phyloP scores from a whole-genome alignment of 2,113 vertebrate genomes.

The Pseudorasbora parva region DNA sequence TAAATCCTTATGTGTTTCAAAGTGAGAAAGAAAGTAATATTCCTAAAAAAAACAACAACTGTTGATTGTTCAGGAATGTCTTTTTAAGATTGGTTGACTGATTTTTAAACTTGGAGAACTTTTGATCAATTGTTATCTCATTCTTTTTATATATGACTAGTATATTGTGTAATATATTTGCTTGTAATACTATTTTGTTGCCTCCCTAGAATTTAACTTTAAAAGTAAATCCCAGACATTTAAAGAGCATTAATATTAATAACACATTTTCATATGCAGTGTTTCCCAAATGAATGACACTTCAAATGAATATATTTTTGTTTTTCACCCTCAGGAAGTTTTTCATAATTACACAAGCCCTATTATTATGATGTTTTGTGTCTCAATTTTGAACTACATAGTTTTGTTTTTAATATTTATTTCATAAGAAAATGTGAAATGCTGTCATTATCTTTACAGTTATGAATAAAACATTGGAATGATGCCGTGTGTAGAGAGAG shows the following conservation, averaged over 20 bases:
- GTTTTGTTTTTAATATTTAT: conserved; percentile 49
- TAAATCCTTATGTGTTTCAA: not conserved
- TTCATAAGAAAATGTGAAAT: conserved; percentile 36
- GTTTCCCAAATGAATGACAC: not conserved
- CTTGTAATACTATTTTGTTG: conserved; percentile 23
- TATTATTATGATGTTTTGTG: not conserved
- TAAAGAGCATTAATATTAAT: not conserved
- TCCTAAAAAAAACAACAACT: no score
- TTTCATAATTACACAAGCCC: conserved; percentile 41
- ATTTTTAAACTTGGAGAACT: no score
- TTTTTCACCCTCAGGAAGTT: not conserved
- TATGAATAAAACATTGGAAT: conserved; percentile 45
- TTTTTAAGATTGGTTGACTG: no score
- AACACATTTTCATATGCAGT: not conserved
- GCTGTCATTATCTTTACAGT: conserved; percentile 4
- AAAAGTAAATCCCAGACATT: not conserved
- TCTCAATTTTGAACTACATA: not conserved
- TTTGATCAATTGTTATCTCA: not conserved
- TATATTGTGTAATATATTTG: conserved; percentile 15
- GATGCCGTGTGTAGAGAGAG: not conserved
- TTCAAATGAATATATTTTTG: not conserved
- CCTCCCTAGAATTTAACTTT: not conserved
- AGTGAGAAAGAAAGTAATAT: not conserved
- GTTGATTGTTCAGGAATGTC: not conserved
- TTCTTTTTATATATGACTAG: not conserved